These are phyloP conservation scores for Tympanuchus pallidicinctus DNA, from an alignment of 2,113 vertebrate species.

Conservation along the genomic window DNA sequence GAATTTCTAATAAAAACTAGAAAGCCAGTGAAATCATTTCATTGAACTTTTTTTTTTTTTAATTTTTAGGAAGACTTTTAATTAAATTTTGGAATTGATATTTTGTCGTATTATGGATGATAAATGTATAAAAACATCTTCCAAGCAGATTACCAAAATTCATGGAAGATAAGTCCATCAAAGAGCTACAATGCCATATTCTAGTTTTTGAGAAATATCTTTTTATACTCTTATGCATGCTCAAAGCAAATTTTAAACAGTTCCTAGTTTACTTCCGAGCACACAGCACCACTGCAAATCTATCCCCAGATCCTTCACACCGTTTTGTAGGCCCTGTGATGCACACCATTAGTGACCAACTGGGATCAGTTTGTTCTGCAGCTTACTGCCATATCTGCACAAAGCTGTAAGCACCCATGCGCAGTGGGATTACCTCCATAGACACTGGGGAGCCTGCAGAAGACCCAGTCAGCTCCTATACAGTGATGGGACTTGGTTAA, in stretches of 20 bases:
- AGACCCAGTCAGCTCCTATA: background rate
- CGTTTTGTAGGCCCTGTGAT: background rate
- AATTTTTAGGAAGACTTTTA: background rate
- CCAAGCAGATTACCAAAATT: background rate
- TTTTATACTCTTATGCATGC: background rate
- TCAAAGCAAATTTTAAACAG: background rate
- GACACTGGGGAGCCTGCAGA: background rate
- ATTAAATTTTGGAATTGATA: background rate
- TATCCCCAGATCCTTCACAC: background rate
- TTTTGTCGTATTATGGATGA: background rate
- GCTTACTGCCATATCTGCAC: background rate
- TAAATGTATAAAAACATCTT: background rate
- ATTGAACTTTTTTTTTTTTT: background rate
- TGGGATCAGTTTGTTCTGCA: background rate
- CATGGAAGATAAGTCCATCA: background rate
- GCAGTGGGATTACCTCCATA: background rate
- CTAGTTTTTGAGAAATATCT: background rate
- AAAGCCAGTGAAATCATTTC: background rate
- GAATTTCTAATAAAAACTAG: background rate
- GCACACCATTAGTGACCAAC: background rate
- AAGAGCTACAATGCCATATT: background rate
- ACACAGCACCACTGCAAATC: background rate
- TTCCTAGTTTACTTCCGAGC: background rate
- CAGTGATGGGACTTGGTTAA: background rate
- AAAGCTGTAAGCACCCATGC: background rate